Base-by-base conservation (phyloP, 2,888 invertebrate genomes). In the Cephus nigrinus region DNA sequence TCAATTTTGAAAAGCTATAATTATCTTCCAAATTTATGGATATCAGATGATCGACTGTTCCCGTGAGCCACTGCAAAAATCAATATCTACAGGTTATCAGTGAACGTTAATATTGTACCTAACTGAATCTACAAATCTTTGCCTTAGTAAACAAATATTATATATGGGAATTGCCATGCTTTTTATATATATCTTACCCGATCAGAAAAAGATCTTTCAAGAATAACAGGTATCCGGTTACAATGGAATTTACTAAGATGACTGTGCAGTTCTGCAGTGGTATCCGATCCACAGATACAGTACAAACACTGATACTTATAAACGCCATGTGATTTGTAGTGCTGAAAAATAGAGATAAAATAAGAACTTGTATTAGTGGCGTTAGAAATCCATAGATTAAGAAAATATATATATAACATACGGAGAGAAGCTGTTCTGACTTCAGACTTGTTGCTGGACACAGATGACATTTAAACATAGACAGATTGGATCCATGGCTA, bases 271-370 rank as follows among this genome's bases (percentile, higher is more conserved):
- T 92, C 91, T 3, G 88, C 87, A 2, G 88, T 82, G 1, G 85
- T 86, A 23, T 91, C 87, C 1, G 91, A 86, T 3, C 93, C 93
- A 82, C 87, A 89, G 0, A 87, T 73, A 82, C 94, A 94, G 84
- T 93, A 93, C 4, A 93, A 87, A 80, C 94, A 94, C 80, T 93
- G 93, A 79, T 91, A 93, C 33, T 90, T 90, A 75, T 89, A 90
- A 74, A 92, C 90, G 2, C 90, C 88, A 77, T 93, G 93, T 9
- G 80, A 73, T 32, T 90, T 89, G 81, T 93, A 92, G 84, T 93
- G 93, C 88, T 91, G 82, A 71, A 87, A 88, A 75, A 71, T 76
- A n/a, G 36, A n/a, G 36, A 34, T 55, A 15, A 75, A 36, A 76
- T 32, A 76, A 40, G 34, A 12, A 69, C 69, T 34, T 11, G 33